Evolutionary conservation across 2,797 vertebrate species (phyloP), one percentile per base, ranked within the genome.

Genomic region (Mormyrops boulengeri): DNA sequence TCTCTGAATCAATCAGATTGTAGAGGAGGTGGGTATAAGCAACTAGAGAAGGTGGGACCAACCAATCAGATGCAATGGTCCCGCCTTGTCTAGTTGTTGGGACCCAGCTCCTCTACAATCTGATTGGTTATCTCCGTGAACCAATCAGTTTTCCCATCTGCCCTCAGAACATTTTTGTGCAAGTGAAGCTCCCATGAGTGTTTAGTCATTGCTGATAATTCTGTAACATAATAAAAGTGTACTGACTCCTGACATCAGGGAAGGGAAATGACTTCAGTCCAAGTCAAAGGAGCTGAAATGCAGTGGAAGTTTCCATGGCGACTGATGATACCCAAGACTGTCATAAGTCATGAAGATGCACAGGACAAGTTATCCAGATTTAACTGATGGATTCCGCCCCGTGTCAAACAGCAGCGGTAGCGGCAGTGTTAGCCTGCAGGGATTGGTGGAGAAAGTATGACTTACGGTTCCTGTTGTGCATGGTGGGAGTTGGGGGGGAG

Each of bases 391-490:
- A 80, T 80, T 19, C 17, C 1, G 17, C 4, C 66, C 34, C 34
- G 14, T 0, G 73, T 1, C 1, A 0, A 80, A 49, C 7, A 85
- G 47, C 41, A 6, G 82, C 82, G 3, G 82, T 9, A n/a, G 44
- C 82, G 3, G 82, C n/a, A n/a, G 44, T 44, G 38, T 8, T 1
- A 87, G 66, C 14, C 89, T 26, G 47, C 90, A 50, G 38, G 66
- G 87, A 57, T 34, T 55, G 38, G 34, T 26, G 57, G 44, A 34
- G 44, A 34, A 41, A 49, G n/a, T 0, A 47, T 47, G 89, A 96
- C 96, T 96, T 95, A 96, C 95, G 95, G 94, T 96, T 96, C 92
- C 95, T 96, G 94, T 95, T 96, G 93, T 96, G 96, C 96, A 96
- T 96, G 94, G 94, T 94, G 95, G 92, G 94, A 93, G 92, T n/a